Evolutionary conservation across 1,140 invertebrate species (phyloP).

Genomic region (Lordiphosa collinella): DNA sequence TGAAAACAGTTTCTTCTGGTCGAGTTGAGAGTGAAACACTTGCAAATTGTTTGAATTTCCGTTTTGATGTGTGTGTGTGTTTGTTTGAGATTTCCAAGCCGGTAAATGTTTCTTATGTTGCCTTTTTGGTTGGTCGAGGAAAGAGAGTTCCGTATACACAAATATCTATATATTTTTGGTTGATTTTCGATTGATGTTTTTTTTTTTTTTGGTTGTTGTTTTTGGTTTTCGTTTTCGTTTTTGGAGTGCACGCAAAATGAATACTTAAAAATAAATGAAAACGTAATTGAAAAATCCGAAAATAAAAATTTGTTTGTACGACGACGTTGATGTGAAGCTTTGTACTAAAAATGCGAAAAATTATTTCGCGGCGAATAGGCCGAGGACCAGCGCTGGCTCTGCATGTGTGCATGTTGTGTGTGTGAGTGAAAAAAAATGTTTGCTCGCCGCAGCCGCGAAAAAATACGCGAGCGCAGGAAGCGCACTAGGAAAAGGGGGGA

Average conservation of each 20-base stretch:
- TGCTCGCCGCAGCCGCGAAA: conserved; percentile 69
- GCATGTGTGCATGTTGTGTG: conserved; percentile 17
- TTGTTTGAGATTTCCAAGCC: conserved; percentile 19
- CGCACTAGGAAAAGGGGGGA: conserved; percentile 21
- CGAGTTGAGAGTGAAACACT: conserved; percentile 56
- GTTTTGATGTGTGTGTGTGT: conserved; percentile 4
- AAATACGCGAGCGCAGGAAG: conserved; percentile 65
- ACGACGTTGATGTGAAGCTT: conserved; percentile 80
- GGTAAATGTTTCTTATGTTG: conserved; percentile 43
- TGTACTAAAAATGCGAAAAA: conserved; percentile 80
- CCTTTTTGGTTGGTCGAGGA: too few relatives aligned
- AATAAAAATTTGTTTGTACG: conserved; percentile 80
- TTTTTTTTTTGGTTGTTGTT: conserved; percentile 32
- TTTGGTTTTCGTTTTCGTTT: conserved; percentile 41
- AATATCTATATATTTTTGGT: conserved; percentile 25
- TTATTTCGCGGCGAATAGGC: conserved; percentile 79
- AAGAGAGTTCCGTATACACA: conserved; percentile 1
- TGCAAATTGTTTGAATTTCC: conserved; percentile 41
- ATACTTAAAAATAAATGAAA: conserved; percentile 79
- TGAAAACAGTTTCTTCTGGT: conserved; percentile 62
- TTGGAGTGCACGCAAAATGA: conserved; percentile 73
- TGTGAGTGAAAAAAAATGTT: conserved; percentile 48
- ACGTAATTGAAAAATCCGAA: conserved; percentile 79
- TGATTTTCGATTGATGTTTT: conserved; percentile 44
- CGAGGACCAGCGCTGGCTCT: conserved; percentile 62